Evolutionary conservation across 2,888 invertebrate species (phyloP).

Genomic region (Aleiodes testaceus): DNA sequence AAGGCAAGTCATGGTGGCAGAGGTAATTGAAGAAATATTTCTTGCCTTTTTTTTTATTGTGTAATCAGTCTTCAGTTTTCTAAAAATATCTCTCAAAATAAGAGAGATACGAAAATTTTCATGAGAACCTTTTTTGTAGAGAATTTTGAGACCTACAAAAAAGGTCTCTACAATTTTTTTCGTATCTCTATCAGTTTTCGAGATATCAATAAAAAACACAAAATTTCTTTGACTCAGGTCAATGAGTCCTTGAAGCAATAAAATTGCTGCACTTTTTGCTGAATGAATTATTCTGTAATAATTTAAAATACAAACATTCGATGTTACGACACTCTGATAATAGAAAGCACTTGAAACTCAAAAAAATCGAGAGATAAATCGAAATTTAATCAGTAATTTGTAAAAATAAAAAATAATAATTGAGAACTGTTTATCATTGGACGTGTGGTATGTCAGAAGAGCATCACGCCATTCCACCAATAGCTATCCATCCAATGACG

Average conservation of each 20-base stretch:
- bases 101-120: background rate
- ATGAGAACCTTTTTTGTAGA: background rate
- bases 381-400: background rate
- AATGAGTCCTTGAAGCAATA: no score
- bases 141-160: background rate
- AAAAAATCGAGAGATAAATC: background rate
- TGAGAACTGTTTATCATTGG: conserved; percentile 4
- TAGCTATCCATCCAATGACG: conserved; percentile 4
- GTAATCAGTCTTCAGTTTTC: no score
- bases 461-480: conserved; percentile 18
- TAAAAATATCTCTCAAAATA: background rate
- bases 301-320: no score
- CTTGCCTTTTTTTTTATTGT: no score
- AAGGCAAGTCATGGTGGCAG: no score
- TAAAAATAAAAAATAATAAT: background rate
- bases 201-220: background rate
- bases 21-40: no score
- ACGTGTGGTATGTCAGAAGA: conserved; percentile 5
- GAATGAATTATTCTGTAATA: no score
- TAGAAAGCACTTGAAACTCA: no score
- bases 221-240: no score
- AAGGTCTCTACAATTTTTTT: background rate
- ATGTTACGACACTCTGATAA: no score
- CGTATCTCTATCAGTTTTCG: background rate
- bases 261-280: no score